Evolutionary conservation across 2,888 invertebrate species (phyloP), one percentile per base, ranked within the genome.

Genomic region (Poecilus cupreus): DNA sequence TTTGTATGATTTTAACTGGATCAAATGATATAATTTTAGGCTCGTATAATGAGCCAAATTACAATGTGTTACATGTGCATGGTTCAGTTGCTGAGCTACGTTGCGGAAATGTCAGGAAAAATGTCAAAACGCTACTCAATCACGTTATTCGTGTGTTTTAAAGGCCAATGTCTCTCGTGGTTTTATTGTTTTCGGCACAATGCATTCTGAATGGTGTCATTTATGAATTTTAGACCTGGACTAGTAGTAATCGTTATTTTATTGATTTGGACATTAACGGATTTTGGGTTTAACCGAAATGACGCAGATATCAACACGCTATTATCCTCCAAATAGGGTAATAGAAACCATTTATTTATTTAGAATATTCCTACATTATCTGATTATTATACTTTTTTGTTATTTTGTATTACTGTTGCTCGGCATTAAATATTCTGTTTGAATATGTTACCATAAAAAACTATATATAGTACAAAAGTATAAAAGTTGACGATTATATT

Each of bases 101-200:
- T 6, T 13, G 32, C 32, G 32, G 16, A 51, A 51, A 51, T 51
- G 51, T 51, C 51, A 51, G 1, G 18, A 51, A 51, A 51, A 51
- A 51, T 51, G 51, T 51, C 51, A 51, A 13, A 32, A 32, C 32
- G 32, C 32, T 32, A 32, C 6, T 32, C 4, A 32, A 32, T 32
- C 1, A 32, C 8, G 32, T 32, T 5, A 32, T 32, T 32, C 32
- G 32, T 32, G 32, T 32, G 32, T 32, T 32, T 1, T 51, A 51
- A 51, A 51, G 16, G 51, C 10, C 51, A 51, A 51, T 51, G 51
- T 51, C 51, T 51, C 18, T 51, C 32, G 18, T 51, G 51, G 51
- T 51, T 51, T 51, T 51, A 51, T 51, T 51, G 51, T 51, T 51
- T 6, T 18, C 2, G 8, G 0, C 6, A 51, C 51, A 46, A 46